phyloP scores from a whole-genome alignment of 2,113 vertebrate species.

The Pseudonaja textilis region DNA sequence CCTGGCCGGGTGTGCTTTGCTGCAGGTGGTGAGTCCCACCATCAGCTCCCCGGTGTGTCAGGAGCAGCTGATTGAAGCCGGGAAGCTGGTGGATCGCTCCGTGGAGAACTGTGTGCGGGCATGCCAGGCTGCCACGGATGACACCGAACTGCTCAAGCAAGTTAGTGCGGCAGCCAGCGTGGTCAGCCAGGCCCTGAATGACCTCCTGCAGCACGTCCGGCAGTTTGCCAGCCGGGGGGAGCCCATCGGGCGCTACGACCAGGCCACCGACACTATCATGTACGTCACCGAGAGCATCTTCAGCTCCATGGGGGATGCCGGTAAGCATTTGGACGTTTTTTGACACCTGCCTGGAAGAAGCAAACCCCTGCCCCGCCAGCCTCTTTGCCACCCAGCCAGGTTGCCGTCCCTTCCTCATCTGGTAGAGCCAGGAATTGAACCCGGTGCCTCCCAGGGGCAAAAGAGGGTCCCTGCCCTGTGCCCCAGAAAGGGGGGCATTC shows the following conservation, averaged over 20 bases:
- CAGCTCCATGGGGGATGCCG: slow-evolving; percentile 98
- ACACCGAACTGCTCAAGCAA: slow-evolving; percentile 89
- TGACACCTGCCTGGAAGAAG: too few relatives aligned
- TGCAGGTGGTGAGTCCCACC: slow-evolving; percentile 94
- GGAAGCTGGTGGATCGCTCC: slow-evolving; percentile 93
- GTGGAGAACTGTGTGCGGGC: slow-evolving; percentile 93
- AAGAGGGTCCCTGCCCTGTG: background rate
- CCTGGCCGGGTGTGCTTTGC: accelerated
- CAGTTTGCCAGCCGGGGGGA: slow-evolving; percentile 95
- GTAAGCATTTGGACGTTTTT: slow-evolving; percentile 69
- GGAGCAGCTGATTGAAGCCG: slow-evolving; percentile 95
- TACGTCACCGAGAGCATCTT: slow-evolving; percentile 99
- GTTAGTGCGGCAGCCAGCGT: slow-evolving; percentile 85
- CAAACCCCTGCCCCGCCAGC: background rate
- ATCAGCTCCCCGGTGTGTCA: slow-evolving; percentile 98
- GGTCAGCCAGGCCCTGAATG: slow-evolving; percentile 91
- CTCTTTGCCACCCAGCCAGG: background rate
- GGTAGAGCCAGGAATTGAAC: background rate
- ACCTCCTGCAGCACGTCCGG: slow-evolving; percentile 94
- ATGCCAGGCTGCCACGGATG: slow-evolving; percentile 88
- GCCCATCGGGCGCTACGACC: slow-evolving; percentile 96
- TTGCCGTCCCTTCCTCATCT: background rate
- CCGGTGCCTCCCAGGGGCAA: background rate
- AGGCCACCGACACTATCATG: slow-evolving; percentile 99
- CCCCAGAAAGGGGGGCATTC: background rate